Evolutionary conservation across 2,888 invertebrate species (phyloP).

Genomic region (Colletes collaris): DNA sequence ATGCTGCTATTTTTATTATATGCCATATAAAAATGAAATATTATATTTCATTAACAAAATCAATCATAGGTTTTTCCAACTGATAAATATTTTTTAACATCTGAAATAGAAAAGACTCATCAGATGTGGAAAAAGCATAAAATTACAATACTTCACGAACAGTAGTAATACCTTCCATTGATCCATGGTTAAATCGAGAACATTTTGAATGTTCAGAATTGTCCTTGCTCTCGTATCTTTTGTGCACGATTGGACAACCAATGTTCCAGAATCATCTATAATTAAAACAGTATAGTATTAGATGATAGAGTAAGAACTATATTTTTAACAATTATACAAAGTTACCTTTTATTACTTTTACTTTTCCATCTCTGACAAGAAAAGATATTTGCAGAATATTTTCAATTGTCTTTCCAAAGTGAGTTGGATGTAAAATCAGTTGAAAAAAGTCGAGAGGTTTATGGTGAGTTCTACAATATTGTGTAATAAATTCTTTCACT

Average conservation of each 20-base stretch:
- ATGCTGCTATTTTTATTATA: slow-evolving; percentile 10
- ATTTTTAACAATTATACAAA: background rate
- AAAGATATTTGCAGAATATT: slow-evolving; percentile 88
- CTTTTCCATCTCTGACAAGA: slow-evolving; percentile 85
- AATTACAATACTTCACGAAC: slow-evolving; percentile 28
- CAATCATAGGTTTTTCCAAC: slow-evolving; percentile 75
- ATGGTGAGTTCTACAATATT: slow-evolving; percentile 81
- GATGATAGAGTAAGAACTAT: background rate
- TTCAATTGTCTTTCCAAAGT: slow-evolving; percentile 86
- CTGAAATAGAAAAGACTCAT: slow-evolving; percentile 66
- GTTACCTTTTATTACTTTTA: slow-evolving; percentile 84
- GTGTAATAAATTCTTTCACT: slow-evolving; percentile 83
- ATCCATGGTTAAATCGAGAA: slow-evolving; percentile 84
- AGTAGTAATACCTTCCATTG: slow-evolving; percentile 84
- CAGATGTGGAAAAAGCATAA: background rate
- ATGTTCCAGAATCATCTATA: slow-evolving; percentile 67
- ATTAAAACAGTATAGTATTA: slow-evolving; percentile 1
- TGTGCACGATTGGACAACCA: slow-evolving; percentile 75
- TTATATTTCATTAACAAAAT: slow-evolving; percentile 54
- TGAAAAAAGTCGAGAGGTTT: slow-evolving; percentile 86
- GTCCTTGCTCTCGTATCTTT: slow-evolving; percentile 71
- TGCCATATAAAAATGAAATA: background rate
- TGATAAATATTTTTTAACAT: slow-evolving; percentile 66
- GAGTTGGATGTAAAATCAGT: slow-evolving; percentile 85
- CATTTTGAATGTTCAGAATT: slow-evolving; percentile 84